Conservation (phyloP, 2,113 vertebrate species). For the Pelecanus crispus region DNA sequence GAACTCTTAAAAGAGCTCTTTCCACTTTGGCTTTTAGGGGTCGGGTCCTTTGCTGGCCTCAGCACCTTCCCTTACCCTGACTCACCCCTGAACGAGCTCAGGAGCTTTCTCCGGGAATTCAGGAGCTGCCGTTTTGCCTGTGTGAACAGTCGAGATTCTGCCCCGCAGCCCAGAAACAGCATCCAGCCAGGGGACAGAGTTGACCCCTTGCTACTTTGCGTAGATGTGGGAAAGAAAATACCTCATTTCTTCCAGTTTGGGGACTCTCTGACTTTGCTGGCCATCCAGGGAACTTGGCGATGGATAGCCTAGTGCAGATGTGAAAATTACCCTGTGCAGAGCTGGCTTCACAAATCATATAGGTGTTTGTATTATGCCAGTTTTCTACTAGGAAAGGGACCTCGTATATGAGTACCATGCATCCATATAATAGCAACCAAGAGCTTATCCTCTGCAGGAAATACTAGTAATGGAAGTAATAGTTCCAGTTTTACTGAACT, state of each 20-base stretch:
- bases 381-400: background rate
- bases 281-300: background rate
- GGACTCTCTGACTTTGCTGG: background rate
- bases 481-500: background rate
- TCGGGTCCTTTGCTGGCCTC: background rate
- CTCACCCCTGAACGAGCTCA: background rate
- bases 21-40: background rate
- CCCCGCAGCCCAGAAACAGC: background rate
- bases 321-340: background rate
- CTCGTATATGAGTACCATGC: accelerated
- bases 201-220: background rate
- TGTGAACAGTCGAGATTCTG: accelerated
- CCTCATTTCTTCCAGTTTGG: background rate
- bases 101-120: background rate
- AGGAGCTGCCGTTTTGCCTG: background rate
- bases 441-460: background rate
- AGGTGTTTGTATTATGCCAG: background rate
- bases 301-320: background rate
- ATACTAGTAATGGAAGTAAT: background rate
- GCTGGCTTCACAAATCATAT: background rate
- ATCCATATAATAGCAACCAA: background rate
- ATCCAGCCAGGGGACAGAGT: background rate
- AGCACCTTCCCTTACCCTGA: background rate
- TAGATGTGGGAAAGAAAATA: background rate
- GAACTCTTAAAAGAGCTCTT: background rate